Evolutionary conservation across 2,113 vertebrate genomes (phyloP).

Genomic region (Gadus chalcogrammus): DNA sequence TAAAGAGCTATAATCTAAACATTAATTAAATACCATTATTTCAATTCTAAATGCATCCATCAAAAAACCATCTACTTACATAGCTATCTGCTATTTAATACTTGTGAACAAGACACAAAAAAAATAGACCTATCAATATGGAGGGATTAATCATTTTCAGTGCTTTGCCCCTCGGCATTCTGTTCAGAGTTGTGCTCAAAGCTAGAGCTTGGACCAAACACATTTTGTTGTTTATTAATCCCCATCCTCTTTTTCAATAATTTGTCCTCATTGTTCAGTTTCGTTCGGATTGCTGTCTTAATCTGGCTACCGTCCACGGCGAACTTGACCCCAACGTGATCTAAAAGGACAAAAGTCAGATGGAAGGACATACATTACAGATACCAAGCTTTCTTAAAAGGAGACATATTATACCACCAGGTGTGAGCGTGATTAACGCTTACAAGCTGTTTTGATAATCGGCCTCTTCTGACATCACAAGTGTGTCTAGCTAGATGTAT

Average conservation of each 20-base stretch:
- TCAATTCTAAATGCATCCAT: slow-evolving; percentile 15
- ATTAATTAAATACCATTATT: slow-evolving; percentile 6
- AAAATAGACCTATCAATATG: slow-evolving; percentile 18
- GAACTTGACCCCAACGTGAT: slow-evolving; percentile 62
- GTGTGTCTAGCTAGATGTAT: too few relatives aligned
- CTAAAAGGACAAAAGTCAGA: slow-evolving; percentile 35
- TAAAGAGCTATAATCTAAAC: slow-evolving; percentile 3
- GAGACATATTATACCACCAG: not conserved
- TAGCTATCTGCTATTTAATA: slow-evolving; percentile 25
- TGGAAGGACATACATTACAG: not conserved
- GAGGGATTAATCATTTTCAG: slow-evolving; percentile 32
- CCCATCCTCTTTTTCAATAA: slow-evolving; percentile 69
- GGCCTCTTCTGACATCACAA: too few relatives aligned
- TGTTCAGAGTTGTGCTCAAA: slow-evolving; percentile 20
- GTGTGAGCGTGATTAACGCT: too few relatives aligned
- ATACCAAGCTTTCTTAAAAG: not conserved
- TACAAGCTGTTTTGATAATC: too few relatives aligned
- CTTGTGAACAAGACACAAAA: slow-evolving; percentile 11
- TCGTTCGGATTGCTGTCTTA: slow-evolving; percentile 67
- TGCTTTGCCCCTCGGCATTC: slow-evolving; percentile 15
- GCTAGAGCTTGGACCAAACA: slow-evolving; percentile 34
- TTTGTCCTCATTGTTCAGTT: slow-evolving; percentile 73
- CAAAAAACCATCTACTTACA: slow-evolving; percentile 21
- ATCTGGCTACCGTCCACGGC: slow-evolving; percentile 61
- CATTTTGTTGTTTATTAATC: slow-evolving; percentile 45